These are phyloP conservation scores for Allolobophora icterica DNA, from an alignment of 2,888 invertebrate genomes.

Conservation along the genomic window DNA sequence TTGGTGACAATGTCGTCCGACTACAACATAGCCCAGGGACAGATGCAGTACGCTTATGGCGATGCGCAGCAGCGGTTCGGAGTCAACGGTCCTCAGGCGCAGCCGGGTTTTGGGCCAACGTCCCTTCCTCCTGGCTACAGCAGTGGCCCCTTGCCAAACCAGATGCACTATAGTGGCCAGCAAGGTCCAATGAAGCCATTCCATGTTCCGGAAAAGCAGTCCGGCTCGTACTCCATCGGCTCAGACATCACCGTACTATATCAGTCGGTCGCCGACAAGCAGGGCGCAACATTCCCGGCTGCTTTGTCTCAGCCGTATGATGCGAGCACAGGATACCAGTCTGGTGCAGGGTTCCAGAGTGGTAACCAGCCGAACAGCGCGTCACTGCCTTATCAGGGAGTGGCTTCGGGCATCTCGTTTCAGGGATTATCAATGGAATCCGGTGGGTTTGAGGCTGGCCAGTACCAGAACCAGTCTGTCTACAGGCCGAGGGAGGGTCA, in stretches of 20 bases:
- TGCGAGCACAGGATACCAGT: not conserved
- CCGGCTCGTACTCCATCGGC: not conserved
- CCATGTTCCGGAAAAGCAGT: not conserved
- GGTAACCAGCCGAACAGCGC: not conserved
- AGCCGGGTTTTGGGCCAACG: not conserved
- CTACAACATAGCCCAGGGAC: slow-evolving; percentile 19
- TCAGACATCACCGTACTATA: not conserved
- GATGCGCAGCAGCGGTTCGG: not conserved
- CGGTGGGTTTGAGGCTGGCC: not conserved
- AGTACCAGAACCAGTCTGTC: slow-evolving; percentile 5
- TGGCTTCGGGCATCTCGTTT: not conserved
- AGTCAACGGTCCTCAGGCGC: not conserved
- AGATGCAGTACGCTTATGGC: not conserved
- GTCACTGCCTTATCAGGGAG: slow-evolving; percentile 6
- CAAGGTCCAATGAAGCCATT: slow-evolving; percentile 15
- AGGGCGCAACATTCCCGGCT: not conserved
- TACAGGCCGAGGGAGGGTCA: slow-evolving; percentile 14
- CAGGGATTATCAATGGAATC: slow-evolving; percentile 20
- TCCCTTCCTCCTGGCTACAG: slow-evolving; percentile 20
- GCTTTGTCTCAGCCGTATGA: not conserved
- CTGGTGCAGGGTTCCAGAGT: not conserved
- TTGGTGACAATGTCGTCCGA: slow-evolving; percentile 23
- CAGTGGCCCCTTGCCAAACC: slow-evolving; percentile 12
- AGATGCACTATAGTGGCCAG: not conserved
- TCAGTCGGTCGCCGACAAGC: slow-evolving; percentile 22